A percentile compares a stretch with the other conserved stretches of the same genome.
phyloP scores from a whole-genome alignment of 2,888 invertebrate species.

The Brachypterus glaber region DNA sequence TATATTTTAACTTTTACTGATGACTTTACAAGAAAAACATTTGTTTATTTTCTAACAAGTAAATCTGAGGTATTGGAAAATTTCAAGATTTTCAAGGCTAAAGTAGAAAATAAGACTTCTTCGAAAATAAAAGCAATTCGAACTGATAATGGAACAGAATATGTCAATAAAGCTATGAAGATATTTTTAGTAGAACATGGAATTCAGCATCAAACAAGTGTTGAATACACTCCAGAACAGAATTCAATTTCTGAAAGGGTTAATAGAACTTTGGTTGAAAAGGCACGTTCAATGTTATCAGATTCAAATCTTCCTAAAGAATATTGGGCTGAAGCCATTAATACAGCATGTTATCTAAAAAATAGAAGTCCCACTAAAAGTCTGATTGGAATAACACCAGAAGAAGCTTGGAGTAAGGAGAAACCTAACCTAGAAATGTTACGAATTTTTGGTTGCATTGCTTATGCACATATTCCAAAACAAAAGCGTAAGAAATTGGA shows the following conservation, averaged over 20 bases:
- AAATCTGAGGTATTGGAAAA: neutral
- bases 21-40: slow-evolving; percentile 22
- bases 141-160: slow-evolving; percentile 3
- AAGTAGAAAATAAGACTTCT: neutral
- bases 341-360: slow-evolving; percentile 1
- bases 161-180: neutral
- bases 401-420: too few species aligned
- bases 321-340: slow-evolving; percentile 7
- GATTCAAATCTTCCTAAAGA: slow-evolving; percentile 3
- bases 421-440: too few species aligned
- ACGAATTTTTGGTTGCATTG: neutral
- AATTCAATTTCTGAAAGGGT: slow-evolving; percentile 12
- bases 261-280: slow-evolving; percentile 13
- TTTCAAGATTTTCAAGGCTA: neutral
- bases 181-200: neutral
- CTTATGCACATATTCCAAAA: neutral
- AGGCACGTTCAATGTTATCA: slow-evolving; percentile 8
- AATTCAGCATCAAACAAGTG: slow-evolving; percentile 9
- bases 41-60: slow-evolving; percentile 24
- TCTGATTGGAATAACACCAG: too few species aligned
- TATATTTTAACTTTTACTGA: slow-evolving; percentile 36
- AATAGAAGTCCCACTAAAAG: neutral
- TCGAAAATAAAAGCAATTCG: neutral
- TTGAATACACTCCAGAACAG: slow-evolving; percentile 12
- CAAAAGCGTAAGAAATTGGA: slow-evolving; percentile 8